Base-by-base conservation (phyloP, 2,888 invertebrate genomes). In the Nephrotoma appendiculata region DNA sequence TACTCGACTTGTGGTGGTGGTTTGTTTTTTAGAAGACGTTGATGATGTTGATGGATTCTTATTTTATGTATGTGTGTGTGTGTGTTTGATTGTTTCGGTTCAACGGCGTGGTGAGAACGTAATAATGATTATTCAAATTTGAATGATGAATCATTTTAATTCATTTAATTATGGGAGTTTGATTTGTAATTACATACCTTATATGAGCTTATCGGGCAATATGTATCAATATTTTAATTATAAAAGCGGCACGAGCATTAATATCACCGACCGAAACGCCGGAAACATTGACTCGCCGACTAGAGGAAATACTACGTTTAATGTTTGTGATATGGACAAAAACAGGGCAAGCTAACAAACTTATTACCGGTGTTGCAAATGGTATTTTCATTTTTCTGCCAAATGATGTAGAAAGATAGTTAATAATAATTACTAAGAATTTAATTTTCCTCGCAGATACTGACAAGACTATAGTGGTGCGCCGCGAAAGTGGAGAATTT, bases 401-500 rank as follows among this genome's bases (percentile, higher is more conserved):
- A 43, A 83, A 83, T 88, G 88, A 1, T 83, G 6, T 83, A 6
- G 42, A 84, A 41, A n/a, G n/a, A 15, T 42, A 31, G 31, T 3
- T 3, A 3, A 2, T 31, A 31, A 31, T 31, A 84, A 42, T 15
- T 12, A 42, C 6, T 84, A 15, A 42, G n/a, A 84, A 15, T 42
- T 42, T 12, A n/a, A 84, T 84, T 84, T 84, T 41, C 7, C 52
- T n/a, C n/a, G 11, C 15, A 98, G 98, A 97, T 91, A 95, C 96
- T 89, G 97, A 98, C 92, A 97, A 98, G 91, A 95, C 95, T 19
- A 96, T 98, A 45, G 93, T 96, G 86, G 96, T 98, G 5, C 94
- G 95, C 88, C 94, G 96, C 86, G 96, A 96, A 89, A 95, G 95
- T 41, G 97, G 97, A 52, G 98, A 98, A 90, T 98, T 98, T 90